Percentiles rank a stretch among this genome's conserved stretches.
These are phyloP conservation scores for Aphidius gifuensis DNA, from an alignment of 1,140 invertebrate genomes.

Conservation along the genomic window DNA sequence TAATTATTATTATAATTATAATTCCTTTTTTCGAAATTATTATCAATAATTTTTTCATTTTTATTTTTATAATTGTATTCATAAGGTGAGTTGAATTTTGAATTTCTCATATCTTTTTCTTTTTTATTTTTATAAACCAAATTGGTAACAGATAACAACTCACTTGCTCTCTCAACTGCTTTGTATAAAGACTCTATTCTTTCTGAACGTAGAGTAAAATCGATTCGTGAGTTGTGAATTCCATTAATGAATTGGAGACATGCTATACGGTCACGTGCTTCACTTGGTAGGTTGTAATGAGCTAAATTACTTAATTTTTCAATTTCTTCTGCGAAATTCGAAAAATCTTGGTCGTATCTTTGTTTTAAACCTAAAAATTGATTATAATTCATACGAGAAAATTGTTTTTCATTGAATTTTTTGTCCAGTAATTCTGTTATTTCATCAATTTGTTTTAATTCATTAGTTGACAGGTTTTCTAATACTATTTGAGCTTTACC, in stretches of 20 bases:
- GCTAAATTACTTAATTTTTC: neutral
- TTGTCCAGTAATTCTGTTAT: neutral
- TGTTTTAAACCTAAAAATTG: conserved; percentile 1
- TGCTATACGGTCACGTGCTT: neutral
- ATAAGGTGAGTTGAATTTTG: no score
- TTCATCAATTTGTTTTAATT: conserved; percentile 1
- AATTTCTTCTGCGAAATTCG: conserved; percentile 7
- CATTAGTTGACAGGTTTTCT: neutral
- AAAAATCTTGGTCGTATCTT: neutral
- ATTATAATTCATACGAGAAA: conserved; percentile 1
- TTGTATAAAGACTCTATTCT: conserved; percentile 6
- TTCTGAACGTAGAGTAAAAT: conserved; percentile 12
- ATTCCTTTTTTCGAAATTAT: no score
- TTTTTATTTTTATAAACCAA: neutral
- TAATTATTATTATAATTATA: no score
- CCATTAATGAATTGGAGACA: conserved; percentile 6
- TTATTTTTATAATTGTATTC: neutral
- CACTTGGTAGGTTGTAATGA: neutral
- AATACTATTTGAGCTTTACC: neutral
- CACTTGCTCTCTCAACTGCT: conserved; percentile 5
- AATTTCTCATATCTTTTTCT: no score
- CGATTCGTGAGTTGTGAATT: neutral
- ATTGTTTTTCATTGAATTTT: neutral
- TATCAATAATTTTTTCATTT: neutral
- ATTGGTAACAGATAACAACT: neutral